Conservation (phyloP, 2,113 vertebrate genomes). For the Oncorhynchus nerka region DNA sequence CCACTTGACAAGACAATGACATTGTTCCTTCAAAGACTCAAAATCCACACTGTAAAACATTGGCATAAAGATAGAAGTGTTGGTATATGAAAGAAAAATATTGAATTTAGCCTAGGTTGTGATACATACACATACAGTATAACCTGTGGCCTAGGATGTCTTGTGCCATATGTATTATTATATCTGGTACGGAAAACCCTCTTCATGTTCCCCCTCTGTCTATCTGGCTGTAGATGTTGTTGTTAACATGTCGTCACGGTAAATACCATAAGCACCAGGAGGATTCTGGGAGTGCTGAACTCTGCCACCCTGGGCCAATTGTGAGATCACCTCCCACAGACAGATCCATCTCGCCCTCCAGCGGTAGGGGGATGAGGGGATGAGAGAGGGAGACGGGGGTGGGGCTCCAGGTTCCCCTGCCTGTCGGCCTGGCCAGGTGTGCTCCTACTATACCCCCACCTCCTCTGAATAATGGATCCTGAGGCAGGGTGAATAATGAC, state of each 20-base stretch:
- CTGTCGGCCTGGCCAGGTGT: constrained; percentile 60
- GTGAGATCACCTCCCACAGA: constrained; percentile 65
- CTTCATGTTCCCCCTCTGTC: not conserved
- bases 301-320: constrained; percentile 44
- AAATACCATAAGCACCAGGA: not conserved
- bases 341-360: constrained; percentile 60
- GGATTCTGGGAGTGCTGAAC: constrained; percentile 39
- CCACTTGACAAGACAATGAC: constrained; percentile 59
- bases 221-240: not conserved
- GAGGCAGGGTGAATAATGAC: constrained; percentile 58
- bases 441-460: constrained; percentile 35
- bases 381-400: constrained; percentile 28
- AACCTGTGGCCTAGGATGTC: no score
- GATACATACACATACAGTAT: no score
- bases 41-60: constrained; percentile 36
- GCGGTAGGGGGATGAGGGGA: constrained; percentile 28
- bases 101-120: constrained; percentile 12
- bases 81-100: constrained; percentile 12
- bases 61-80: constrained; percentile 43
- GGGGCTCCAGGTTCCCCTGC: constrained; percentile 43
- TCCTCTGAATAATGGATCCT: constrained; percentile 40
- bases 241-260: not conserved
- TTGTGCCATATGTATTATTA: no score
- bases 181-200: not conserved
- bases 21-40: constrained; percentile 34